Conservation (phyloP, 2,113 vertebrate genomes). For the Aramus guarauna region DNA sequence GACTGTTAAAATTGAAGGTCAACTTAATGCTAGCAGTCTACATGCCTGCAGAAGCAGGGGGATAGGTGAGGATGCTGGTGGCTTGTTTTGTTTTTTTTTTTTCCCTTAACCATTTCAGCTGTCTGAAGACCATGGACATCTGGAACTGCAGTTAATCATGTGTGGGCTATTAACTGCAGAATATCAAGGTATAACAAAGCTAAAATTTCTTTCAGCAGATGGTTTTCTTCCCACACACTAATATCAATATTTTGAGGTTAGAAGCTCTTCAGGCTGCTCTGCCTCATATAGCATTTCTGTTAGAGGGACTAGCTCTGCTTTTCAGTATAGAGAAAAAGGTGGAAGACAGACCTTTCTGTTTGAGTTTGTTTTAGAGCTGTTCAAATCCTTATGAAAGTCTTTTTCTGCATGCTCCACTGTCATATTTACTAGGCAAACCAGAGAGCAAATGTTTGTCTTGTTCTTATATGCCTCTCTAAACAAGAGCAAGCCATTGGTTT, state of each 20-base stretch:
- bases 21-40: neutral
- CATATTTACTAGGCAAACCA: neutral
- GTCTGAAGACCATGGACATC: neutral
- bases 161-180: neutral
- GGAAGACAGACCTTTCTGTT: neutral
- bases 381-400: neutral
- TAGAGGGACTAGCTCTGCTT: neutral
- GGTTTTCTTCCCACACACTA: neutral
- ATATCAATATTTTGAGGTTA: neutral
- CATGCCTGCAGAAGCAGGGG: neutral
- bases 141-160: neutral
- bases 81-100: neutral
- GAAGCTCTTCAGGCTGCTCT: neutral
- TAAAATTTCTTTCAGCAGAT: neutral
- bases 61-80: neutral
- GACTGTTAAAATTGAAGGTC: neutral
- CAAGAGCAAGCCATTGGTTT: neutral
- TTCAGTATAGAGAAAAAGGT: neutral
- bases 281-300: neutral
- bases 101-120: neutral
- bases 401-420: neutral
- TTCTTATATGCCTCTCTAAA: neutral
- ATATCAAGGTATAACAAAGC: slow-evolving; percentile 7
- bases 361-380: neutral
- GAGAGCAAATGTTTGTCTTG: neutral